Evolutionary conservation across 1,140 invertebrate species (phyloP).

Genomic region (Xylocopa sonorina): DNA sequence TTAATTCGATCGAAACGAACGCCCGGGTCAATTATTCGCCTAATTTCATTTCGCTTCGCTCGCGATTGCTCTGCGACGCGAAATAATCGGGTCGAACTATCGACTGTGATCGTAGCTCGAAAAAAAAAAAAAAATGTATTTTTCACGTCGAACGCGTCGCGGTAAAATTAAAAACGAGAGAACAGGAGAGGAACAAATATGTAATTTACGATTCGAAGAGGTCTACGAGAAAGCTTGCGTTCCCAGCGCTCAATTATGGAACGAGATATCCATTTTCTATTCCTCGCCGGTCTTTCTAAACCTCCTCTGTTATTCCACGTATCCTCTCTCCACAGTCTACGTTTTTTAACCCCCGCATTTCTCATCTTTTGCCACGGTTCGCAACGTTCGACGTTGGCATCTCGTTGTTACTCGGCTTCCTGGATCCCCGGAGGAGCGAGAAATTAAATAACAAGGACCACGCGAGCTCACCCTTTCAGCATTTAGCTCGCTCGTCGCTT

Average conservation of each 20-base stretch:
- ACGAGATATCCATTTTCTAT: conserved; percentile 6
- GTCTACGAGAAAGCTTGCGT: too few species aligned
- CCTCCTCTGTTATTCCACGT: neutral
- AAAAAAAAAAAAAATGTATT: too few species aligned
- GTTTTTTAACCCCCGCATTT: neutral
- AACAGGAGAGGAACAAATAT: too few species aligned
- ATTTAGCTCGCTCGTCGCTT: too few species aligned
- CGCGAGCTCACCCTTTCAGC: too few species aligned
- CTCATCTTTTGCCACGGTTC: neutral
- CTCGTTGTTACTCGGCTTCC: neutral
- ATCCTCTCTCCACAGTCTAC: neutral
- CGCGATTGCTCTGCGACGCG: too few species aligned
- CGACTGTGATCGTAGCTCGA: too few species aligned
- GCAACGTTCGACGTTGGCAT: neutral
- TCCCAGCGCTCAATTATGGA: too few species aligned
- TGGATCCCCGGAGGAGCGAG: neutral
- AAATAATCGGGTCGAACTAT: too few species aligned
- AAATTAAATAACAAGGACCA: neutral
- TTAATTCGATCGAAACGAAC: neutral
- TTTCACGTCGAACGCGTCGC: too few species aligned
- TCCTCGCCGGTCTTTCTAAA: neutral
- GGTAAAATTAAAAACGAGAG: too few species aligned
- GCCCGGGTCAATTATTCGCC: neutral
- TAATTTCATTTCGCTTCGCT: neutral
- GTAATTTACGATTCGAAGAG: too few species aligned